A percentile compares a stretch with the other conserved stretches of the same genome.
phyloP scores from a whole-genome alignment of 2,888 invertebrate genomes.

The Platycheirus albimanus region DNA sequence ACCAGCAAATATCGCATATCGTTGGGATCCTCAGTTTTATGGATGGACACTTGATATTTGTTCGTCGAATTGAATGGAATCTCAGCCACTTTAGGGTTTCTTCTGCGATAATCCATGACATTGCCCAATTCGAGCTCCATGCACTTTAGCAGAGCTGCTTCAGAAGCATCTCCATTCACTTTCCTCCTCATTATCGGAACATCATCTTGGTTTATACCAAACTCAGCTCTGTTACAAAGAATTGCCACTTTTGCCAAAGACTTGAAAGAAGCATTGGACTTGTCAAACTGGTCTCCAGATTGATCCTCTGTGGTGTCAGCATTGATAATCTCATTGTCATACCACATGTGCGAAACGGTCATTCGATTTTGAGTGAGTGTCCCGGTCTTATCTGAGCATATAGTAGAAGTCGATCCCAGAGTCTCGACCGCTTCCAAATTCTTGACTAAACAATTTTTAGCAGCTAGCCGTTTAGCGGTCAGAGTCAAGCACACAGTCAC shows the following conservation, averaged over 20 bases:
- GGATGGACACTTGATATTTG: slow-evolving; percentile 98
- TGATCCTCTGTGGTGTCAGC: slow-evolving; percentile 99
- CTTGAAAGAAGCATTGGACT: slow-evolving; percentile 91
- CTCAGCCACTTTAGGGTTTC: slow-evolving; percentile 94
- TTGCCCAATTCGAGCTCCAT: slow-evolving; percentile 96
- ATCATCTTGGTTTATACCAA: slow-evolving; percentile 96
- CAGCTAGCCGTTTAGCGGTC: slow-evolving; percentile 99
- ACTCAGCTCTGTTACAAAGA: slow-evolving; percentile 99
- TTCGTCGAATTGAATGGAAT: slow-evolving; percentile 98
- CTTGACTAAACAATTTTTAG: slow-evolving; percentile 99
- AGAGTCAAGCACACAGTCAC: slow-evolving; percentile 99
- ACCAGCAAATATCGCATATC: slow-evolving; percentile 94
- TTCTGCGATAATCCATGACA: slow-evolving; percentile 91
- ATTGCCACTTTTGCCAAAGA: slow-evolving; percentile 97
- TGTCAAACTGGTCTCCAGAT: slow-evolving; percentile 96
- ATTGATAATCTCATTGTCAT: slow-evolving; percentile 98
- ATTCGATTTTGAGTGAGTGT: slow-evolving; percentile 99
- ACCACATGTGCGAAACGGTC: slow-evolving; percentile 99
- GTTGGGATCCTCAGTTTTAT: slow-evolving; percentile 95
- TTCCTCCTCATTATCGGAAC: slow-evolving; percentile 96
- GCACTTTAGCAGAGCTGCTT: slow-evolving; percentile 95
- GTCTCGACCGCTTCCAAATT: slow-evolving; percentile 99
- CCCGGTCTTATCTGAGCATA: slow-evolving; percentile 99
- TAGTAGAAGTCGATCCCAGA: slow-evolving; percentile 98
- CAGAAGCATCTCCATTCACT: slow-evolving; percentile 97